Conservation (phyloP, 2,797 vertebrate species). For the Lacerta bilineata region DNA sequence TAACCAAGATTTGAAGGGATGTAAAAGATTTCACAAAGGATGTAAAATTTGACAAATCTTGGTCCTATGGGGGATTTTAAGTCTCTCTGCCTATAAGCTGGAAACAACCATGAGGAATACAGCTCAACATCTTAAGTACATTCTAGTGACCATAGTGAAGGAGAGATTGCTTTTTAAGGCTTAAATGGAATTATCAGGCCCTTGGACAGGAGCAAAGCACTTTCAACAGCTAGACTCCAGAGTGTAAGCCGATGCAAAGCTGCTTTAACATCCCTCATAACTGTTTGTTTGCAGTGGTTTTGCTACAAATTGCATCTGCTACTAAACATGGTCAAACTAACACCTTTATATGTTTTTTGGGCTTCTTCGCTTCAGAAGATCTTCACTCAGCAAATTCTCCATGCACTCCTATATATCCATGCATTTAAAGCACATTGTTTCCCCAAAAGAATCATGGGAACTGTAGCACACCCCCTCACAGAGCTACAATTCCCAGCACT, state of each 20-base stretch:
- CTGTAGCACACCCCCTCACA: too few relatives aligned
- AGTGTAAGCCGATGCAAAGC: neutral
- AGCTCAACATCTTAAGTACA: neutral
- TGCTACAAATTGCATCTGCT: neutral
- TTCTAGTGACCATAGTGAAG: neutral
- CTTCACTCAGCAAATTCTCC: neutral
- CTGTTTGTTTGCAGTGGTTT: neutral
- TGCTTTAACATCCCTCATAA: neutral
- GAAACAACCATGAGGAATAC: neutral
- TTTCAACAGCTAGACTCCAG: neutral
- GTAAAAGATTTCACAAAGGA: neutral
- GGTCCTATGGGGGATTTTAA: neutral
- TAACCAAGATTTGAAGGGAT: neutral
- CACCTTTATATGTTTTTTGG: neutral
- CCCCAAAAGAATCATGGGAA: too few relatives aligned
- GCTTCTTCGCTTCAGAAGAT: neutral
- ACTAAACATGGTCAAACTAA: neutral
- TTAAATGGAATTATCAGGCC: slow-evolving; percentile 9
- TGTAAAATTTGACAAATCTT: neutral
- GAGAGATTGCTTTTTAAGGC: neutral
- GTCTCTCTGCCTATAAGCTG: neutral
- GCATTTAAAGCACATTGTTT: too few relatives aligned
- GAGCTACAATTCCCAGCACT: too few relatives aligned
- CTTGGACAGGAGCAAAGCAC: neutral
- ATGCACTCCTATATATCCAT: neutral